Evolutionary conservation across 2,113 vertebrate species (phyloP).

Genomic region (Pagrus major): DNA sequence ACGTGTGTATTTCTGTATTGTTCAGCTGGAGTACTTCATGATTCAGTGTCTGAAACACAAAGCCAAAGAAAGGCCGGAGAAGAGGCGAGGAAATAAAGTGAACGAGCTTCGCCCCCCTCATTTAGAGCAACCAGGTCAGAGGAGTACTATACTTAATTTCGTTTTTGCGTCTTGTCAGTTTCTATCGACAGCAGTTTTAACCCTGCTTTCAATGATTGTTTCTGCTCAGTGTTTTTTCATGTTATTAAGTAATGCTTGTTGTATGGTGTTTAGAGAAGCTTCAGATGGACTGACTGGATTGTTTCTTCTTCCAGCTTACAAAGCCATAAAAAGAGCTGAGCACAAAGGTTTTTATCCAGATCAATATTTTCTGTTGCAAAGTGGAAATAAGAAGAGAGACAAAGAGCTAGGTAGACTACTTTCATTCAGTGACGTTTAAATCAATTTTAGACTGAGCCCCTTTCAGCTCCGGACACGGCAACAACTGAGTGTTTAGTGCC

Average conservation of each 20-base stretch:
- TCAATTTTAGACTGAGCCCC: constrained; percentile 43
- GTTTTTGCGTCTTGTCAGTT: not conserved
- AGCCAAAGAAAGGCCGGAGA: constrained; percentile 93
- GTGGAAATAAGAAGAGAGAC: constrained; percentile 53
- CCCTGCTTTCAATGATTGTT: too few relatives aligned
- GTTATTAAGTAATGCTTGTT: not conserved
- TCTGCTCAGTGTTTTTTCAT: not conserved
- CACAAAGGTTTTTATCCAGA: constrained; percentile 59
- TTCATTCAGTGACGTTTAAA: constrained; percentile 52
- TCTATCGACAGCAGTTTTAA: too few relatives aligned
- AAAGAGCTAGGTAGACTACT: constrained; percentile 51
- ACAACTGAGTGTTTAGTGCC: constrained; percentile 27
- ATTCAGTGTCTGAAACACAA: constrained; percentile 97
- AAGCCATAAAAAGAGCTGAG: constrained; percentile 69
- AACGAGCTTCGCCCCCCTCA: constrained; percentile 90
- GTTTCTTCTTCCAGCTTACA: constrained; percentile 48
- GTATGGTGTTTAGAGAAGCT: not conserved
- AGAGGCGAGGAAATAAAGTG: constrained; percentile 87
- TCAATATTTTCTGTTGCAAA: constrained; percentile 66
- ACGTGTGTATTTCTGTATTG: constrained; percentile 62
- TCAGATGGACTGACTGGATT: constrained; percentile 32
- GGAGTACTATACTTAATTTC: constrained; percentile 11
- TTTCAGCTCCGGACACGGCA: constrained; percentile 21
- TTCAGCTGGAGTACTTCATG: constrained; percentile 98
- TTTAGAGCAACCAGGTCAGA: constrained; percentile 94